phyloP scores from a whole-genome alignment of 2,888 invertebrate species.

The Sinotaia quadrata region DNA sequence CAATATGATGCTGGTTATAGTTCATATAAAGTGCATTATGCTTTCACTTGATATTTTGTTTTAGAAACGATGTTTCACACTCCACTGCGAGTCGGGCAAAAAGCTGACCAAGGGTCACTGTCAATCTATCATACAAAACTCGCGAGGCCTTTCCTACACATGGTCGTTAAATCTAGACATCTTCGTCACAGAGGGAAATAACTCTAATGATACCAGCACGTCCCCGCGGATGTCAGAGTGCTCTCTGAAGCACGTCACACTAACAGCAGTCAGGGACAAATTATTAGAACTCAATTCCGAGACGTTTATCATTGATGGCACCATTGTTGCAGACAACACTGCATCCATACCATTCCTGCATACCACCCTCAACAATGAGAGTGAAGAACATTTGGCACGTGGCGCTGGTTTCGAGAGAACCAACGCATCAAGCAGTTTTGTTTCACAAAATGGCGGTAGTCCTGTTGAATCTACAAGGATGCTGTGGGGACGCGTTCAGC shows the following conservation, averaged over 20 bases:
- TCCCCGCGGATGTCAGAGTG: not conserved
- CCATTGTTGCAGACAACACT: not conserved
- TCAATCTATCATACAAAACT: not conserved
- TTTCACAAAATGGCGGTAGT: no score
- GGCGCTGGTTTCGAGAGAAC: no score
- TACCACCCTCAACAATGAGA: not conserved
- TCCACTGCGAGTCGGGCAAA: conserved; percentile 14
- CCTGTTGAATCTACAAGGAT: not conserved
- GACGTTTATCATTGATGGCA: not conserved
- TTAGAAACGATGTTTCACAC: conserved; percentile 5
- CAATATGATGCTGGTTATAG: no score
- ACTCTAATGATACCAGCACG: not conserved
- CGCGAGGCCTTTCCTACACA: conserved; percentile 10
- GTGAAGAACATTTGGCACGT: no score
- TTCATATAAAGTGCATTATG: no score
- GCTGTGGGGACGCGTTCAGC: conserved; percentile 6
- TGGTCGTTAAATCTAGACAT: conserved; percentile 4
- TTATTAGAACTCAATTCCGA: not conserved
- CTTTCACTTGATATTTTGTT: no score
- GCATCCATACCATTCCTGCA: not conserved
- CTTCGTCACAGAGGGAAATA: conserved; percentile 3
- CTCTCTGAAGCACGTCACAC: conserved; percentile 10
- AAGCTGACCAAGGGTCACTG: not conserved
- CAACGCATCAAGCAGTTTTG: no score
- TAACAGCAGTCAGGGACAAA: not conserved